phyloP scores from a whole-genome alignment of 92 coral and sea anemone species.

The Palythoa grandiflora region DNA sequence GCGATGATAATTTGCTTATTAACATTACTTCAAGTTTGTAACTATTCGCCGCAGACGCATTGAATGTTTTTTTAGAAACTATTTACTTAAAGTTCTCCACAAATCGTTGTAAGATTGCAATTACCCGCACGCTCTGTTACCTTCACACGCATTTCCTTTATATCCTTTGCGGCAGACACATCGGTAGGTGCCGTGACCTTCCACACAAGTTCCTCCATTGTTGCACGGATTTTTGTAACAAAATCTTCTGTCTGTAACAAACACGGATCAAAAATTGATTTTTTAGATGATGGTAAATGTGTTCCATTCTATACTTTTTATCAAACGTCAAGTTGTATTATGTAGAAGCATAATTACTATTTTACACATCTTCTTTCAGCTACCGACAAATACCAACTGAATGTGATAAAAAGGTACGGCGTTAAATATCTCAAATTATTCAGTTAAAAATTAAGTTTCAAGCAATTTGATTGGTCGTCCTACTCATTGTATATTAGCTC shows the following conservation, averaged over 20 bases:
- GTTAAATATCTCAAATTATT: background rate
- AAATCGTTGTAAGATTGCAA: background rate
- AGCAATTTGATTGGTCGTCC: too few species aligned
- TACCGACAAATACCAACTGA: too few species aligned
- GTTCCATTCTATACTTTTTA: too few species aligned
- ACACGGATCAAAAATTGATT: background rate
- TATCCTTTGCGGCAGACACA: constrained; percentile 8
- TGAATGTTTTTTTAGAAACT: too few species aligned
- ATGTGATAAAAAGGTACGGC: background rate
- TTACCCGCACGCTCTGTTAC: background rate
- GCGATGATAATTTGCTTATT: too few species aligned
- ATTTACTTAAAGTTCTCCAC: too few species aligned
- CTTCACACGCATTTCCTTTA: constrained; percentile 17
- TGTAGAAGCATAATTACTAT: background rate
- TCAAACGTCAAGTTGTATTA: background rate
- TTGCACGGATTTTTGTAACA: constrained; percentile 35
- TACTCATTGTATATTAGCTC: too few species aligned
- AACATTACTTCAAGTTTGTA: too few species aligned
- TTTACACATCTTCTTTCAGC: too few species aligned
- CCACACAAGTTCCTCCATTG: constrained; percentile 24
- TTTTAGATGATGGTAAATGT: too few species aligned
- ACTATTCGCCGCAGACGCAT: too few species aligned
- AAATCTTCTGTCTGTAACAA: background rate
- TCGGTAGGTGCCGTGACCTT: constrained; percentile 10
- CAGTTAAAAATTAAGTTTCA: too few species aligned